A percentile compares a stretch with the other conserved stretches of the same genome.
Conservation (phyloP, 2,113 vertebrate genomes). For the Genyomyrus donnyi region DNA sequence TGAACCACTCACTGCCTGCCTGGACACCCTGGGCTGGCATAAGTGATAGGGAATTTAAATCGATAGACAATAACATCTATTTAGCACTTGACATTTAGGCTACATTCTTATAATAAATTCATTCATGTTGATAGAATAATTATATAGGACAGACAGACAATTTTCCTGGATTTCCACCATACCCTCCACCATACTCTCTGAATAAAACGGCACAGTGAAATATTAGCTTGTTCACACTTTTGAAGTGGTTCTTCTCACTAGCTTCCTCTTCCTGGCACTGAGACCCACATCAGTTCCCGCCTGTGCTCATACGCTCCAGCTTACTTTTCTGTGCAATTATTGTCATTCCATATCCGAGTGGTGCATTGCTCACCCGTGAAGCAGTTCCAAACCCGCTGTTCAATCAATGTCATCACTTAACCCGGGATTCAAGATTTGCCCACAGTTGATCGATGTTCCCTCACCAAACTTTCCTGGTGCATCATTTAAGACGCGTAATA, state of each 20-base stretch:
- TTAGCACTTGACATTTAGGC: background rate
- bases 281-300: conserved; percentile 5
- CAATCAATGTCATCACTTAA: conserved; percentile 32
- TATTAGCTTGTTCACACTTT: conserved; percentile 10
- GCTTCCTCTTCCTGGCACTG: background rate
- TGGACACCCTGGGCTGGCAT: background rate
- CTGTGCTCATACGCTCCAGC: background rate
- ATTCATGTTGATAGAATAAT: background rate
- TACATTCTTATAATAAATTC: background rate
- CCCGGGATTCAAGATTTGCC: conserved; percentile 11
- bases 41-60: background rate
- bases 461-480: conserved; percentile 29
- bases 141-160: background rate
- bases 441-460: conserved; percentile 33
- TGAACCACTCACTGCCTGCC: background rate
- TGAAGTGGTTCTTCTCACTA: background rate
- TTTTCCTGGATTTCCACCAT: background rate
- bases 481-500: conserved; percentile 31
- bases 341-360: conserved; percentile 23
- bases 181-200: no score
- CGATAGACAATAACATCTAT: background rate
- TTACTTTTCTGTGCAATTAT: conserved; percentile 27
- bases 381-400: conserved; percentile 22
- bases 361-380: conserved; percentile 25
- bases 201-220: background rate